Evolutionary conservation across 2,888 invertebrate species (phyloP), one percentile per base, ranked within the genome.

Genomic region (Pollenia amentaria): DNA sequence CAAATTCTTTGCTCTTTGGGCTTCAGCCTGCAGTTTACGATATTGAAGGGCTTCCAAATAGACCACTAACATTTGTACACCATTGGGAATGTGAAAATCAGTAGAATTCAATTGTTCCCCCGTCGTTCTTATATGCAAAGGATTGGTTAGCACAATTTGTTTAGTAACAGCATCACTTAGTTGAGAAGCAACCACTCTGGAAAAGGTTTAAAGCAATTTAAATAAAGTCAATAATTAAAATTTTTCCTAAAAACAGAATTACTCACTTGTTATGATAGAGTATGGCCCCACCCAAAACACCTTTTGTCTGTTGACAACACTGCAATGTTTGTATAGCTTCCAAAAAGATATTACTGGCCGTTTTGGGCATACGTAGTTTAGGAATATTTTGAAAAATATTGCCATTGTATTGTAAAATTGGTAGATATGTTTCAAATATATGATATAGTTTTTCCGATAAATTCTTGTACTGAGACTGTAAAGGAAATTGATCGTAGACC

Each of bases 341-440:
- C 92, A 98, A 95, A 93, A 97, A 98, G 86, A 98, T 95, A 88
- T 96, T 97, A 89, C 97, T 97, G 46, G 97, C 97, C 92, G 97
- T 97, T 97, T 97, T 97, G 14, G 97, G 97, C 89, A 98, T 94
- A 90, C 95, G 95, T 88, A 98, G 94, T 92, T 96, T 96, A 14
- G 97, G 97, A 89, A 97, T 95, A 89, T 97, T 95, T 88, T 97
- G 96, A 93, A 98, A 97, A 88, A 97, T 95, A 92, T 97, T 97
- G 69, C 97, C 97, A 67, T 97, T 96, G 90, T 96, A 96, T 92
- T 97, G 97, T 87, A 97, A 94, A 91, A 97, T 96, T 29, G 97
- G 97, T 75, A 98, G 94, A 93, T 97, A 98, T n/a, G 97, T 97
- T 93, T 97, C 97, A 93, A 98, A 97, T 90, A 98, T 96, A 91